These are phyloP conservation scores for Caligus rogercresseyi DNA, from an alignment of 1,140 invertebrate genomes.

Conservation along the genomic window DNA sequence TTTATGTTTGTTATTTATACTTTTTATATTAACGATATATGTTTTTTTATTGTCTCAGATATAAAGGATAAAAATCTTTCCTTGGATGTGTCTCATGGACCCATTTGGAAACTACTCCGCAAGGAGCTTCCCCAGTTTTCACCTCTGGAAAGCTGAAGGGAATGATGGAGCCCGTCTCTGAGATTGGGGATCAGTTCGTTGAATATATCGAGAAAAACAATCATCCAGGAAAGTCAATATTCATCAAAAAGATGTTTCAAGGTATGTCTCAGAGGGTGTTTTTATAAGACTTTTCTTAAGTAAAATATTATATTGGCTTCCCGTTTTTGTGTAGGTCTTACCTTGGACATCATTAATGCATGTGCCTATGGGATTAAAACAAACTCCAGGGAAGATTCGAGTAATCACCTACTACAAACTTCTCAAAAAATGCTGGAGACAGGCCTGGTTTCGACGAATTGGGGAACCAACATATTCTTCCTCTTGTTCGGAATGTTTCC, in stretches of 20 bases:
- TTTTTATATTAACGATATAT: too few relatives aligned
- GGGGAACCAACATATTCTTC: neutral
- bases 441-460: neutral
- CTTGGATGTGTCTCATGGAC: conserved; percentile 6
- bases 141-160: conserved; percentile 19
- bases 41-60: neutral
- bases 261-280: neutral
- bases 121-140: conserved; percentile 14
- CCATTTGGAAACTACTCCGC: neutral
- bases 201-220: neutral
- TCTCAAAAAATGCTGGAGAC: neutral
- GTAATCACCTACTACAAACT: neutral
- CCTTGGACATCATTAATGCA: conserved; percentile 6
- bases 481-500: neutral
- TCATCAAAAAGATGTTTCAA: conserved; percentile 2
- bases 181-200: conserved; percentile 2
- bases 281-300: neutral
- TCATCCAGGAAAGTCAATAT: neutral
- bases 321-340: neutral
- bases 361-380: conserved; percentile 3
- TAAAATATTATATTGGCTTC: neutral
- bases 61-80: neutral
- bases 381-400: neutral
- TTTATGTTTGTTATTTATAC: too few relatives aligned
- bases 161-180: conserved; percentile 7